A percentile compares a stretch with the other conserved stretches of the same genome.
Evolutionary conservation across 1,140 invertebrate genomes (phyloP).

Genomic region (Drosophila eugracilis): DNA sequence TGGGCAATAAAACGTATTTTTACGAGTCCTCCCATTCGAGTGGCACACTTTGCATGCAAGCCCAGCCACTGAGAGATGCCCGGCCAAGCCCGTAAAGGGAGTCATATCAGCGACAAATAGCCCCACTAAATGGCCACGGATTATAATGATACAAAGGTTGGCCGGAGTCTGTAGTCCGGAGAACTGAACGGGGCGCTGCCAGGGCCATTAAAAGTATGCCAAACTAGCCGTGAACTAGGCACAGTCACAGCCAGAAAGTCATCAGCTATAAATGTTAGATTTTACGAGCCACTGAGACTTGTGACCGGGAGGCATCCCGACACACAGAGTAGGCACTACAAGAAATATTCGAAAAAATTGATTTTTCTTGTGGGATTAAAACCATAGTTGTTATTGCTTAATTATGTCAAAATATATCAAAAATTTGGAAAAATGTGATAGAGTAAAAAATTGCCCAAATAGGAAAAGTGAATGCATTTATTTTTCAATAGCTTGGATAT

Average conservation of each 20-base stretch:
- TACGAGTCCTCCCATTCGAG: slow-evolving; percentile 71
- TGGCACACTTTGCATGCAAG: slow-evolving; percentile 74
- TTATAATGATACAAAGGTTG: slow-evolving; percentile 73
- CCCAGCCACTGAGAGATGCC: slow-evolving; percentile 37
- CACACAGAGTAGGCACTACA: neutral
- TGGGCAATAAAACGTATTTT: slow-evolving; percentile 81
- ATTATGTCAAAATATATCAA: no score
- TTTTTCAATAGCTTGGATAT: no score
- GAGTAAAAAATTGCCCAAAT: no score
- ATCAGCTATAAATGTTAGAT: slow-evolving; percentile 80
- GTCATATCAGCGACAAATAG: slow-evolving; percentile 78
- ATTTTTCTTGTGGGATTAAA: no score
- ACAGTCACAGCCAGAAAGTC: slow-evolving; percentile 67
- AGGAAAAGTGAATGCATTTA: no score
- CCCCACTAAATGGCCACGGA: slow-evolving; percentile 79
- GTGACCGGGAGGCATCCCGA: slow-evolving; percentile 15
- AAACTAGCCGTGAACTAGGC: slow-evolving; percentile 74
- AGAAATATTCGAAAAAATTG: neutral
- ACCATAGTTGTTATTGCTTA: no score
- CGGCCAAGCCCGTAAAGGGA: slow-evolving; percentile 71
- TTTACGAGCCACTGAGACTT: slow-evolving; percentile 62
- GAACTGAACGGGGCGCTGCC: slow-evolving; percentile 3
- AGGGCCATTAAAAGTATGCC: slow-evolving; percentile 73
- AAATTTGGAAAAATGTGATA: no score
- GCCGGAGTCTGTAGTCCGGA: slow-evolving; percentile 1